phyloP scores from a whole-genome alignment of 2,888 invertebrate genomes.

The Petrophora chlorosata region DNA sequence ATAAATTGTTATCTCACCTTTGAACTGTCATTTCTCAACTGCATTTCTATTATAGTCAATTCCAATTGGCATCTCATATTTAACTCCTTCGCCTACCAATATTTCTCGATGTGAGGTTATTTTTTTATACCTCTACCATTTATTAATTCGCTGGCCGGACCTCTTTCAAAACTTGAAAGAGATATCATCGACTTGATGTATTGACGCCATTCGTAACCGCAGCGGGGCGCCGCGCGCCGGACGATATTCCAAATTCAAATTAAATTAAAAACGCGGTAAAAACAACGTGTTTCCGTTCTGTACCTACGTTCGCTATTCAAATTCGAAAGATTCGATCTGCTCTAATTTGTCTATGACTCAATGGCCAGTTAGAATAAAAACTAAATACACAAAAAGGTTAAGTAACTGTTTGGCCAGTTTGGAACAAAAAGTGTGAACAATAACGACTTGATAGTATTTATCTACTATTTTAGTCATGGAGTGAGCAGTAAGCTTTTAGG shows the following conservation, averaged over 20 bases:
- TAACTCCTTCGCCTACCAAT: slow-evolving; percentile 53
- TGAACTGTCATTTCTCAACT: slow-evolving; percentile 11
- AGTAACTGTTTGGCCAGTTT: neutral
- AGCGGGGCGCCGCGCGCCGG: slow-evolving; percentile 68
- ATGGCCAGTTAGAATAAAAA: neutral
- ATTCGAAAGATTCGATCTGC: slow-evolving; percentile 75
- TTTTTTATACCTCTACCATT: slow-evolving; percentile 59
- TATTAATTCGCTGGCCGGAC: slow-evolving; percentile 72
- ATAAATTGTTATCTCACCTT: neutral
- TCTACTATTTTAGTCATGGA: no score
- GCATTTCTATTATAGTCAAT: slow-evolving; percentile 7
- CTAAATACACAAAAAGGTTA: slow-evolving; percentile 21
- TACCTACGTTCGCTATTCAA: slow-evolving; percentile 68
- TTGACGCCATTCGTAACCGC: slow-evolving; percentile 78
- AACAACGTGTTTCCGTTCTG: slow-evolving; percentile 76
- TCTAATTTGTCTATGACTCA: slow-evolving; percentile 81
- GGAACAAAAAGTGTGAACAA: no score
- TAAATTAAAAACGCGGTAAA: slow-evolving; percentile 81
- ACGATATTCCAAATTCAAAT: slow-evolving; percentile 79
- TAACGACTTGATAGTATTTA: no score
- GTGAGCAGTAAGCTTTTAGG: slow-evolving; percentile 51
- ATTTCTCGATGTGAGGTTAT: slow-evolving; percentile 57
- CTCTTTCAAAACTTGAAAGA: slow-evolving; percentile 79
- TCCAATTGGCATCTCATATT: slow-evolving; percentile 22
- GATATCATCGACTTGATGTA: slow-evolving; percentile 82